These are phyloP conservation scores for Argentina silus DNA, from an alignment of 2,797 vertebrate species.

Conservation along the genomic window DNA sequence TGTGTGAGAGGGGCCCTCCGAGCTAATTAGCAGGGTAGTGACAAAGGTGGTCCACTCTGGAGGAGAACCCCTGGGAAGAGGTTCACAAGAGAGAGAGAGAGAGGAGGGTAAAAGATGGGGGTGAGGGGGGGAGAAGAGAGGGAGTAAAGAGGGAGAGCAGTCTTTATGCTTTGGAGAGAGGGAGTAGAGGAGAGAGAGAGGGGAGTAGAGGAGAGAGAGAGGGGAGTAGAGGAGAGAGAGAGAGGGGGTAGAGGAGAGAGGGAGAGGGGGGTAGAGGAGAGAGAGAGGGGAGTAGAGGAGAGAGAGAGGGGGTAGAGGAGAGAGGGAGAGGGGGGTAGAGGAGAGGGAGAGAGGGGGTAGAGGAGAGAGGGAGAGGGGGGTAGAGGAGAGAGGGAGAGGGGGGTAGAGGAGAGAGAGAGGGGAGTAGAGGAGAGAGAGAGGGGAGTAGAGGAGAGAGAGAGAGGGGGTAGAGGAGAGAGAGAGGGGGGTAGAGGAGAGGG, in stretches of 20 bases:
- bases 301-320: neutral
- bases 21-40: slow-evolving; percentile 1
- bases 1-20: neutral
- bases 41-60: neutral
- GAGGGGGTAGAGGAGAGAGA: neutral
- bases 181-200: neutral
- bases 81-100: neutral
- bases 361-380: neutral
- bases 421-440: neutral
- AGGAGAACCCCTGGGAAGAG: neutral
- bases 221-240: neutral
- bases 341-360: neutral
- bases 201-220: neutral
- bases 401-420: neutral
- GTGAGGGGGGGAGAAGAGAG: neutral
- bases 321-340: neutral
- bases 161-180: neutral
- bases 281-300: neutral
- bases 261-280: too few species aligned
- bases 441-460: neutral
- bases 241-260: neutral
- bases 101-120: too few species aligned
- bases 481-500: too few species aligned
- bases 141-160: neutral
- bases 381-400: neutral